phyloP scores from a whole-genome alignment of 1,140 invertebrate species.

The Monochamus saltuarius region DNA sequence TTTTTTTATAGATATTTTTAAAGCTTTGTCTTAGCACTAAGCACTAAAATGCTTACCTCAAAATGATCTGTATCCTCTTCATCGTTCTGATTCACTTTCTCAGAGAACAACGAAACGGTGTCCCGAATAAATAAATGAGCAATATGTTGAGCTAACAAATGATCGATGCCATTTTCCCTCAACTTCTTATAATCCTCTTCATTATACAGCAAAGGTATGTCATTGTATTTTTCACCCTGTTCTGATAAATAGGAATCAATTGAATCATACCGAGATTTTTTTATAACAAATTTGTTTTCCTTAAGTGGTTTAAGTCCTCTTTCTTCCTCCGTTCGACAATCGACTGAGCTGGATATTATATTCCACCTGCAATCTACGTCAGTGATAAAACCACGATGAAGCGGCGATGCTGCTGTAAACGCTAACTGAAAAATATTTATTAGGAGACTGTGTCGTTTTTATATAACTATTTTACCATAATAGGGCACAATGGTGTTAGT shows the following conservation, averaged over 20 bases:
- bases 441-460: neutral
- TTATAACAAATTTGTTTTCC: slow-evolving; percentile 81
- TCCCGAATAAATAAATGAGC: slow-evolving; percentile 99
- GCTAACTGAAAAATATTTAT: slow-evolving; percentile 68
- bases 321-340: slow-evolving; percentile 94
- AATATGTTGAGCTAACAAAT: slow-evolving; percentile 88
- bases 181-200: slow-evolving; percentile 79
- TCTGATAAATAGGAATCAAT: slow-evolving; percentile 96
- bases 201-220: slow-evolving; percentile 88
- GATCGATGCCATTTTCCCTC: slow-evolving; percentile 84
- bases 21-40: too few species aligned
- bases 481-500: slow-evolving; percentile 94
- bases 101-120: slow-evolving; percentile 92
- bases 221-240: slow-evolving; percentile 86
- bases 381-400: slow-evolving; percentile 89
- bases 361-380: slow-evolving; percentile 98
- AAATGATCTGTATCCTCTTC: slow-evolving; percentile 96
- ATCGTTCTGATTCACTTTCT: slow-evolving; percentile 95
- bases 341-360: slow-evolving; percentile 91
- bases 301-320: slow-evolving; percentile 77
- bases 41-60: slow-evolving; percentile 67
- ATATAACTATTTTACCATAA: slow-evolving; percentile 72
- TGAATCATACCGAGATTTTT: slow-evolving; percentile 96
- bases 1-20: too few species aligned
- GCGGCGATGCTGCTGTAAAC: slow-evolving; percentile 92